Percentiles rank a stretch among this genome's conserved stretches.
Evolutionary conservation across 1,140 invertebrate genomes (phyloP).

Genomic region (Apis mellifera): DNA sequence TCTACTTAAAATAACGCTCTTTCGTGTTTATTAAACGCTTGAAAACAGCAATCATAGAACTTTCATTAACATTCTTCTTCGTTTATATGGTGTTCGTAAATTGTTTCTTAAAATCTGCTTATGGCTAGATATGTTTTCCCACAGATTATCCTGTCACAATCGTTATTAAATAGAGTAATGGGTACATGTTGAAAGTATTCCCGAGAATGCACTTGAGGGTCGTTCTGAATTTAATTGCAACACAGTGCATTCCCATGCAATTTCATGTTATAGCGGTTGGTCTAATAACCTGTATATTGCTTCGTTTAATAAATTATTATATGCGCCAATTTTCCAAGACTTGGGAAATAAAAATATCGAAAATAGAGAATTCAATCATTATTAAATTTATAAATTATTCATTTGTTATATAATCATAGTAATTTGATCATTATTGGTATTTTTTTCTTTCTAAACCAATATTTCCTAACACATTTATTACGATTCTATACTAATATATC

Average conservation of each 20-base stretch:
- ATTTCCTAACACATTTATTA: too few species aligned
- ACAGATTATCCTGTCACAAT: conserved; percentile 39
- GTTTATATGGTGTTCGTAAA: background rate
- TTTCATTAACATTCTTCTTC: conserved; percentile 14
- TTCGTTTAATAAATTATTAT: background rate
- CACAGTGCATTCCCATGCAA: conserved; percentile 22
- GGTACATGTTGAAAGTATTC: conserved; percentile 15
- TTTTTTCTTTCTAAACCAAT: too few species aligned
- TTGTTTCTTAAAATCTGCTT: background rate
- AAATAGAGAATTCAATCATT: background rate
- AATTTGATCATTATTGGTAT: background rate
- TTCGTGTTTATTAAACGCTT: background rate
- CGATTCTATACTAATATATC: too few species aligned
- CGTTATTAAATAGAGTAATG: conserved; percentile 37
- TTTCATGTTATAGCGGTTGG: background rate
- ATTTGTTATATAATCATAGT: background rate
- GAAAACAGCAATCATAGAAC: background rate
- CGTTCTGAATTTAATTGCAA: conserved; percentile 30
- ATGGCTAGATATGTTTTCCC: conserved; percentile 8
- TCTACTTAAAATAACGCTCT: background rate
- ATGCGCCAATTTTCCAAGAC: background rate
- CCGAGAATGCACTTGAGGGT: conserved; percentile 25
- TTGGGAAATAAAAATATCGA: background rate
- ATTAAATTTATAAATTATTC: background rate
- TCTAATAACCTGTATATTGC: background rate